phyloP scores from a whole-genome alignment of 2,113 vertebrate species.

The Sebastes fasciatus region DNA sequence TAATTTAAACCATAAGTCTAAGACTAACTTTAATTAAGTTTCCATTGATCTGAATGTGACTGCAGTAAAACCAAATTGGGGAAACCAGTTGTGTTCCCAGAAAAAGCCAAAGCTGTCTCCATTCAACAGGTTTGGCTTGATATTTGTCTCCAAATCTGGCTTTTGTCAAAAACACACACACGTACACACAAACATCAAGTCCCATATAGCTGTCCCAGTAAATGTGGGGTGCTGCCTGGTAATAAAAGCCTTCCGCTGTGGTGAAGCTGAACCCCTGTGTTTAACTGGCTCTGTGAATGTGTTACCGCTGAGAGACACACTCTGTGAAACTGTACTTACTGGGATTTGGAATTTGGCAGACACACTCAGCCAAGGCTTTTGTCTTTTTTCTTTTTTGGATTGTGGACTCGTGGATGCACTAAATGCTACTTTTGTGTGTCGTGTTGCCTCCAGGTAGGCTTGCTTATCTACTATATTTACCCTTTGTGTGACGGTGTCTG shows the following conservation, averaged over 20 bases:
- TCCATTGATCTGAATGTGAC: neutral
- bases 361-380: slow-evolving; percentile 20
- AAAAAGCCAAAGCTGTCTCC: neutral
- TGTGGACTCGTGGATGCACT: neutral
- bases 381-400: neutral
- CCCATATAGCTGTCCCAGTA: slow-evolving; percentile 36
- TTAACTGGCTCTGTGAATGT: slow-evolving; percentile 55
- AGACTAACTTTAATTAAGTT: no score
- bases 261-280: slow-evolving; percentile 61
- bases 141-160: slow-evolving; percentile 26
- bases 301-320: slow-evolving; percentile 48
- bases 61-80: neutral
- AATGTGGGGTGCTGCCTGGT: slow-evolving; percentile 49
- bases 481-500: slow-evolving; percentile 11
- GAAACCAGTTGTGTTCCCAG: neutral
- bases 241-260: slow-evolving; percentile 73
- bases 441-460: slow-evolving; percentile 11
- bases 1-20: slow-evolving; percentile 33
- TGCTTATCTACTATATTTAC: slow-evolving; percentile 20
- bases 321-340: slow-evolving; percentile 42
- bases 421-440: neutral
- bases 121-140: slow-evolving; percentile 25
- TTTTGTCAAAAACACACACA: slow-evolving; percentile 20
- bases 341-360: slow-evolving; percentile 46
- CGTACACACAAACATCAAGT: slow-evolving; percentile 23